Evolutionary conservation across 2,113 vertebrate species (phyloP), one percentile per base, ranked within the genome.

Genomic region (Ceratotherium simum): DNA sequence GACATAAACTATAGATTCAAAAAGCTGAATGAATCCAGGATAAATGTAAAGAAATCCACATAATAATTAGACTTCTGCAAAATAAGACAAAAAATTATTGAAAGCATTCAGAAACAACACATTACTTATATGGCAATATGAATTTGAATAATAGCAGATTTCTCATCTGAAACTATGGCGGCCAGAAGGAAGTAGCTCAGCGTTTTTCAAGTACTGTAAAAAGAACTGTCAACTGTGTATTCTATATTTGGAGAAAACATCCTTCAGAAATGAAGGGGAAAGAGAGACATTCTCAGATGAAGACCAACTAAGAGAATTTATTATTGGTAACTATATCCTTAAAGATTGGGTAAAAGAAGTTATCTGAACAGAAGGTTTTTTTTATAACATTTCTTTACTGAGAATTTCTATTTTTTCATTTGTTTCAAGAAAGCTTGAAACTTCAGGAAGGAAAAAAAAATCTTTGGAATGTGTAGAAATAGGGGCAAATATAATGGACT

Each of bases 381-480:
- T 6, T 27, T 29, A 31, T 27, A 56, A 56, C 58, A 23, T 46
- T 90, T 90, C 33, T 84, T 84, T n/a, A 58, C 31, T 72, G 21
- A 84, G 23, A 69, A 69, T 82, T n/a, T 56, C 46, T 90, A 12
- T 36, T 78, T 90, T 54, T 75, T 89, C 11, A 90, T 48, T 93
- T 79, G 51, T 79, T 84, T 84, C 87, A 67, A 69, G 70, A 95
- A 95, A 39, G 21, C 56, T 65, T 90, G 36, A 14, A 56, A 84
- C 21, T 48, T 56, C 46, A 58, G 60, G 67, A 36, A 56, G 46
- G 39, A 46, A 48, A 75, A 65, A 65, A 56, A 54, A 36, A n/a
- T 8, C 11, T 21, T 56, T 58, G 4, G 4, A 58, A 69, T 78
- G 39, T 60, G 25, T 36, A 95, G 31, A 78, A 84, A 58, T 31